A percentile compares a stretch with the other conserved stretches of the same genome.
These are phyloP conservation scores for Castor canadensis DNA, from an alignment of 2,113 vertebrate species.

Conservation along the genomic window DNA sequence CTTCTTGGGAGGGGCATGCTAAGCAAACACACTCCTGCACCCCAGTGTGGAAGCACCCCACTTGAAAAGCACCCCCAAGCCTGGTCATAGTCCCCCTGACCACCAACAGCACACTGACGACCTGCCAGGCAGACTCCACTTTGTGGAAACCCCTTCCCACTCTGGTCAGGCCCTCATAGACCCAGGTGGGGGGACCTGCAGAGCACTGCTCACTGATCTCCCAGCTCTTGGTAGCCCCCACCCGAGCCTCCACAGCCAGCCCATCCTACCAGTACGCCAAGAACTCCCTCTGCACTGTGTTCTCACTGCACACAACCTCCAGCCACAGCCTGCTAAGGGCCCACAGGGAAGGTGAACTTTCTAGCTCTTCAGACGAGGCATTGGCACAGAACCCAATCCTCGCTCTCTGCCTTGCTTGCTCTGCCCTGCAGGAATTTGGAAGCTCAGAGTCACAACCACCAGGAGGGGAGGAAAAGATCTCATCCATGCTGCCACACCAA, in stretches of 20 bases:
- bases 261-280: no score
- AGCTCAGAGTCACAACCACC: not conserved
- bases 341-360: not conserved
- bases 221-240: not conserved
- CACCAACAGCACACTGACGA: not conserved
- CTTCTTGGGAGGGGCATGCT: not conserved
- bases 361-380: not conserved
- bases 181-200: not conserved
- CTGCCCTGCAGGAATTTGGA: not conserved
- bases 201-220: not conserved
- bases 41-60: not conserved
- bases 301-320: rapidly evolving
- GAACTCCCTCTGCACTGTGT: not conserved
- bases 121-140: not conserved
- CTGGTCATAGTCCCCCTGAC: not conserved
- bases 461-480: not conserved
- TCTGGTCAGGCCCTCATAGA: not conserved
- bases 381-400: rapidly evolving
- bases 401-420: not conserved
- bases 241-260: rapidly evolving
- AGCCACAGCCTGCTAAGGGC: not conserved
- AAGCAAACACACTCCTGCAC: not conserved
- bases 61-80: not conserved
- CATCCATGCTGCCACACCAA: not conserved
- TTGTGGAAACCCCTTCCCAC: not conserved